Evolutionary conservation across 2,888 invertebrate species (phyloP).

Genomic region (Corythucha ciliata): DNA sequence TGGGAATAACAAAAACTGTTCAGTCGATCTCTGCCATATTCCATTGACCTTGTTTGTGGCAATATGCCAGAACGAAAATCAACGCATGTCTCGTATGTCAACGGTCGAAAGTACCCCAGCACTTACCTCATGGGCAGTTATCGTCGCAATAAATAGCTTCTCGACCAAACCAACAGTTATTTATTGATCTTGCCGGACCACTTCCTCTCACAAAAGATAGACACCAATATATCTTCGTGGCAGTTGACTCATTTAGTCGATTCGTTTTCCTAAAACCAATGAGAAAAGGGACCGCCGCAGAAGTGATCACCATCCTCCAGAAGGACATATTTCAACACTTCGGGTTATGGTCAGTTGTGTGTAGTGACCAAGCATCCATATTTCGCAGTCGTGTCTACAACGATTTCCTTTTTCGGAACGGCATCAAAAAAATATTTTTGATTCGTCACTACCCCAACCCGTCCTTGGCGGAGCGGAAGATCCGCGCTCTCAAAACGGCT

Average conservation of each 20-base stretch:
- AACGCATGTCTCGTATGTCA: slow-evolving; percentile 1
- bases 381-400: not conserved
- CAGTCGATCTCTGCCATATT: not conserved
- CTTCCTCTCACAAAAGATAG: not conserved
- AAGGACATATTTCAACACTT: slow-evolving; percentile 1
- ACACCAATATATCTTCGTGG: slow-evolving; percentile 2
- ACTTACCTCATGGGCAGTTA: not conserved
- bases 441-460: not conserved
- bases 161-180: slow-evolving; percentile 4
- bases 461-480: too few relatives aligned
- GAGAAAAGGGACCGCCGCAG: not conserved
- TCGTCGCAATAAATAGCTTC: slow-evolving; percentile 7
- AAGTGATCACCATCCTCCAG: not conserved
- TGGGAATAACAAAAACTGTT: not conserved
- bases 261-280: slow-evolving; percentile 13
- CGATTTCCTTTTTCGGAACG: slow-evolving; percentile 3
- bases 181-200: not conserved
- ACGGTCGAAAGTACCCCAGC: not conserved
- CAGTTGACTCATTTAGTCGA: slow-evolving; percentile 1
- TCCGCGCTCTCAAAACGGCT: too few relatives aligned
- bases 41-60: slow-evolving; percentile 7
- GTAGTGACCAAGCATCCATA: not conserved
- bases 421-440: slow-evolving; percentile 12
- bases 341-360: slow-evolving; percentile 1
- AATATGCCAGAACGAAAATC: not conserved